Evolutionary conservation across 2,113 vertebrate genomes (phyloP), one percentile per base, ranked within the genome.

Genomic region (Heterotilapia buettikoferi): DNA sequence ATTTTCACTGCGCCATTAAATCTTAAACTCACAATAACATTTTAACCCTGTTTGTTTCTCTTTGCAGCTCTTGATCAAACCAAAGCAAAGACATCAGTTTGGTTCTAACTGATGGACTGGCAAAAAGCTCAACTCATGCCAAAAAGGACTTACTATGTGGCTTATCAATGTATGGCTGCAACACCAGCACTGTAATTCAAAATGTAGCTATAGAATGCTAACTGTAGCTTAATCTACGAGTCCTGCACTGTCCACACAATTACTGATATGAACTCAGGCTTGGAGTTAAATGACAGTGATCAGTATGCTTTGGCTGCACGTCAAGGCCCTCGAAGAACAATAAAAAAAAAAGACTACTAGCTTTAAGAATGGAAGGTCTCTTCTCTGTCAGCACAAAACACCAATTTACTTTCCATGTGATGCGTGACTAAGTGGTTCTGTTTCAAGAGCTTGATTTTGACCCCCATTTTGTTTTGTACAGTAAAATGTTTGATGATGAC

Each of bases 381-480:
- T 82, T 88, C 52, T 84, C 61, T 86, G 21, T 84, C 11, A 13
- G 86, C 82, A 88, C 78, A 68, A 86, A 84, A 86, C 14, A 78
- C 9, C 11, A 18, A 13, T 92, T 83, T 91, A 24, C 50, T 94
- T 93, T 90, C 89, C 82, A 89, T 90, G 83, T 86, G 89, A 88
- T 88, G 90, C 93, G 91, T 90, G 91, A 92, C 89, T 81, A 91
- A 86, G 84, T 90, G 96, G 98, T 98, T 99, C 98, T 99, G 98
- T 99, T 99, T 97, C 97, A 99, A 98, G 98, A 98, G 97, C 98
- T 97, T 94, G 88, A 88, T 92, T 94, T 95, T 88, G 91, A 88
- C 91, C 89, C 83, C 88, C 88, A 82, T 80, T 88, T 89, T 83
- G 21, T 85, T 93, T 90, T 93, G 86, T 92, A 92, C 87, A 89